Conservation (phyloP, 2,797 vertebrate genomes). For the Bradypus variegatus region DNA sequence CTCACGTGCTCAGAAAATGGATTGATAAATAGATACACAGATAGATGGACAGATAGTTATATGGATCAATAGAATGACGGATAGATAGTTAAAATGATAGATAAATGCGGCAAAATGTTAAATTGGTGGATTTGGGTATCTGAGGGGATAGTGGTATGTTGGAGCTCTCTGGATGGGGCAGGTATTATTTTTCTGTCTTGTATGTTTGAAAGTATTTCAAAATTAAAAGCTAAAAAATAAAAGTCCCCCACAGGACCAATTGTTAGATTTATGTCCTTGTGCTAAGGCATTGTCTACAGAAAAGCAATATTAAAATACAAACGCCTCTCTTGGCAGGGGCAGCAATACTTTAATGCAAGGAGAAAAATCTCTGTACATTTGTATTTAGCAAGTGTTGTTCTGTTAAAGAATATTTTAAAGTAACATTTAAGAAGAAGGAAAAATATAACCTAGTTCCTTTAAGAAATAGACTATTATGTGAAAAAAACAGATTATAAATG, state of each 20-base stretch:
- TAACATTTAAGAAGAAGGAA: constrained; percentile 37
- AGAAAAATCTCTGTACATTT: constrained; percentile 29
- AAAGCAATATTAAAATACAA: constrained; percentile 41
- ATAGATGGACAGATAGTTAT: too few species aligned
- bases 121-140: too few species aligned
- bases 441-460: constrained; percentile 4
- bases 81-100: too few species aligned
- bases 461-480: constrained; percentile 25
- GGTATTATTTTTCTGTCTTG: too few species aligned
- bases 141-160: too few species aligned
- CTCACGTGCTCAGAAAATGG: too few species aligned
- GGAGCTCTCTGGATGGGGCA: too few species aligned
- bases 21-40: too few species aligned
- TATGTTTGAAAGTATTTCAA: too few species aligned
- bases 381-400: constrained; percentile 31
- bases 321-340: not conserved
- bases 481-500: constrained; percentile 25
- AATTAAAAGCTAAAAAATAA: too few species aligned
- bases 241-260: not conserved
- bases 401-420: constrained; percentile 30
- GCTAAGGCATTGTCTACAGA: constrained; percentile 35
- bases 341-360: not conserved
- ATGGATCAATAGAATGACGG: too few species aligned
- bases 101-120: too few species aligned
- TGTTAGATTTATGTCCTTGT: constrained; percentile 41